Evolutionary conservation across 1,140 invertebrate genomes (phyloP), one percentile per base, ranked within the genome.

Genomic region (Spodoptera frugiperda): DNA sequence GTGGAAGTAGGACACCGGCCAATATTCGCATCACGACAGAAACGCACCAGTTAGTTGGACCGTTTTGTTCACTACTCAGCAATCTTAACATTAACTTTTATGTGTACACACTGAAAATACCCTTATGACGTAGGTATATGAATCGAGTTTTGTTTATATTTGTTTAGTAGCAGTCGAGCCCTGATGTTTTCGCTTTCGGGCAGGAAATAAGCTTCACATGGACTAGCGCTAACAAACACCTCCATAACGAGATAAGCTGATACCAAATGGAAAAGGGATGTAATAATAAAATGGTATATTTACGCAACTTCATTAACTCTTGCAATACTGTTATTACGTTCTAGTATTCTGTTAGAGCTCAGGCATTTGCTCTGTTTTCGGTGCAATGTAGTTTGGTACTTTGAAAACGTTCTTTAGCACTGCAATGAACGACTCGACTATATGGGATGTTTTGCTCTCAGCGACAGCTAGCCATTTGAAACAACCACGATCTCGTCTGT

Each of bases 11-110:
- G 55, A 76, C 46, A 49, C 10, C 39, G 25, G 33, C 39, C 44
- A 63, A 77, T 77, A 63, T 71, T 72, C 68, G 67, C 67, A 51
- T 30, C 30, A 68, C 67, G 55, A 39, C 57, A 71, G 55, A 54
- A 63, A 77, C 67, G 55, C 46, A 71, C 61, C 33, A 61, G 75
- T 68, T 77, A 71, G 55, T 51, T 54, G 72, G 72, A 53, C 67
- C 55, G 59, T 65, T 79, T 76, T 77, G 67, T 53, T 78, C 65
- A 71, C 63, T 78, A 75, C 65, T 78, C 54, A 76, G 65, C 71
- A 81, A 78, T 79, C 67, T 82, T 59, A 81, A 63, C 81, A 79
- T 79, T 82, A 79, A 78, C 72, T 82, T 82, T 82, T 79, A 82
- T 76, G 78, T 68, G 61, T 48, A 21, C 61, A 79, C 39, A 53